Conservation (phyloP, 2,888 invertebrate species). For the Thyatira batis region DNA sequence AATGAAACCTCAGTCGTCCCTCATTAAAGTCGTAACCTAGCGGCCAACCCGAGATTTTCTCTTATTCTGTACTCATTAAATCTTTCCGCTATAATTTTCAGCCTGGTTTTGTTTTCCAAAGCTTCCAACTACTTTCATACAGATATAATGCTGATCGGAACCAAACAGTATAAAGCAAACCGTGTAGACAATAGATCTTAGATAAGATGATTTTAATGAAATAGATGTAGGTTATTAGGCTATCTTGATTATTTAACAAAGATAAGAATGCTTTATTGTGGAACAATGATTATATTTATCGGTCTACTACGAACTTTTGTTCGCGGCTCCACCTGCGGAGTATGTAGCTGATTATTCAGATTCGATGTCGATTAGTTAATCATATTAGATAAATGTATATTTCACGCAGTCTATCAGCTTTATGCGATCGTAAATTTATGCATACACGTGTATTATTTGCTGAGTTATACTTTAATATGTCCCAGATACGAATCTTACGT, state of each 20-base stretch:
- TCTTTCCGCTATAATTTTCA: too few relatives aligned
- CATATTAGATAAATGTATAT: too few relatives aligned
- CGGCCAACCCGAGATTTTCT: too few relatives aligned
- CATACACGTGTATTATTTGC: neutral
- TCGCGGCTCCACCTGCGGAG: neutral
- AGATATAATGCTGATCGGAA: neutral
- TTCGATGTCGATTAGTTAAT: too few relatives aligned
- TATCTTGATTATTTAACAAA: neutral
- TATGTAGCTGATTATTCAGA: too few relatives aligned
- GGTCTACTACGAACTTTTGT: neutral
- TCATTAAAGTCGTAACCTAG: too few relatives aligned
- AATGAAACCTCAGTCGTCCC: too few relatives aligned
- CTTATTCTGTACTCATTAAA: too few relatives aligned
- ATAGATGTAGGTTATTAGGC: slow-evolving; percentile 3
- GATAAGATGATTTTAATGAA: neutral
- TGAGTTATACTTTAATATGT: neutral
- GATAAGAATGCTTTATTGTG: neutral
- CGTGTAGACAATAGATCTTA: neutral
- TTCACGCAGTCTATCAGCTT: neutral
- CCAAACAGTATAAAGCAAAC: neutral
- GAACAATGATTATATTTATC: neutral
- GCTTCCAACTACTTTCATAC: neutral
- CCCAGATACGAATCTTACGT: neutral
- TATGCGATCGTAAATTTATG: neutral
- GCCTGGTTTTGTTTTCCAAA: neutral